These are phyloP conservation scores for Willowsia nigromaculata DNA, from an alignment of 2,888 invertebrate genomes.

Conservation along the genomic window DNA sequence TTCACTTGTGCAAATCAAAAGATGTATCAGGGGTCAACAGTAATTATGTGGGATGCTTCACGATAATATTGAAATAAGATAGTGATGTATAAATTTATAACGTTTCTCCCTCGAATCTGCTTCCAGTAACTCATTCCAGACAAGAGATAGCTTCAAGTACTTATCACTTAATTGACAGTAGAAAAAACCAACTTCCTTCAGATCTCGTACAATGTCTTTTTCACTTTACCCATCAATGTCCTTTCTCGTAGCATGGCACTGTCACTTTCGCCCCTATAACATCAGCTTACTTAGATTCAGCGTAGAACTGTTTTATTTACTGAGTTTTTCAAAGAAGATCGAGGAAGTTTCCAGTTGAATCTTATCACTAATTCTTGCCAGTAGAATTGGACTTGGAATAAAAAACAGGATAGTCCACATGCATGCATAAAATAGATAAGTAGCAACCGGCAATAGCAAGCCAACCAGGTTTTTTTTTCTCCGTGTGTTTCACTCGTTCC, in stretches of 20 bases:
- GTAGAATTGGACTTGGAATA: conserved; percentile 27
- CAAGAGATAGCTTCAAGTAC: conserved; percentile 1
- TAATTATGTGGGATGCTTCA: conserved; percentile 58
- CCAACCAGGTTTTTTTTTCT: conserved; percentile 50
- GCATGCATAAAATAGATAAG: conserved; percentile 70
- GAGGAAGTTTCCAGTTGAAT: conserved; percentile 33
- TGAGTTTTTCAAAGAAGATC: neutral
- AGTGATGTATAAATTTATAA: conserved; percentile 1
- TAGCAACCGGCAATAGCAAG: conserved; percentile 66
- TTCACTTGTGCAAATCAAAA: neutral
- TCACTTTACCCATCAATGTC: conserved; percentile 59
- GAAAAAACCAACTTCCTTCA: conserved; percentile 36
- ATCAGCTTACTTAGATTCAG: neutral
- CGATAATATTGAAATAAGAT: neutral
- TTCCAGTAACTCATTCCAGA: conserved; percentile 47
- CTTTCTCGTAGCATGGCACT: neutral
- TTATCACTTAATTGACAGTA: conserved; percentile 68
- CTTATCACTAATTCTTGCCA: conserved; percentile 39
- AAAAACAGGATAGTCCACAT: conserved; percentile 51
- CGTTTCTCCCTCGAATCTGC: neutral
- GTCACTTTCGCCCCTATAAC: conserved; percentile 33
- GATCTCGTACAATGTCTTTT: conserved; percentile 26
- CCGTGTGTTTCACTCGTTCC: neutral
- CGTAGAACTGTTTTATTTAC: neutral
- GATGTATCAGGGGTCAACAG: conserved; percentile 60